These are phyloP conservation scores for Osmerus eperlanus DNA, from an alignment of 2,113 vertebrate species.

Conservation along the genomic window DNA sequence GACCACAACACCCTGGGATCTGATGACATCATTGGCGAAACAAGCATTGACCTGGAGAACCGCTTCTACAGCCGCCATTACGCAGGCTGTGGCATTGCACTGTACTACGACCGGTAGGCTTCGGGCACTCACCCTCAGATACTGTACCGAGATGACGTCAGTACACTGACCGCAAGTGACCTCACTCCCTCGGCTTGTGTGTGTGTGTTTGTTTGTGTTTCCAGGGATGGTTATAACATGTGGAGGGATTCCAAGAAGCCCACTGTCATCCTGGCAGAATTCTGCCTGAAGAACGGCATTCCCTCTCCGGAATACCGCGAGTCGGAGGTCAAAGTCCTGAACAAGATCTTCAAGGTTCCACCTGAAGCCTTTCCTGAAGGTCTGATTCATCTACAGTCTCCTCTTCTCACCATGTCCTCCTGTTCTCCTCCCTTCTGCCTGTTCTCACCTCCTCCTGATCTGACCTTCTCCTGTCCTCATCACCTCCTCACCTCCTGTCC, in stretches of 20 bases:
- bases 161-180: background rate
- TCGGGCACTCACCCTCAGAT: background rate
- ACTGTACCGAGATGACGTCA: conserved; percentile 9
- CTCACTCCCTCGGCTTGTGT: background rate
- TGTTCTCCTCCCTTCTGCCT: too few species aligned
- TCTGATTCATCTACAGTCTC: conserved; percentile 45
- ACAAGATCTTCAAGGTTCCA: conserved; percentile 87
- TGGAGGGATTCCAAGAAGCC: conserved; percentile 89
- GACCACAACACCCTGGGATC: conserved; percentile 89
- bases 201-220: conserved; percentile 30
- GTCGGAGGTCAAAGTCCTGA: conserved; percentile 86
- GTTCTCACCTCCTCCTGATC: too few species aligned
- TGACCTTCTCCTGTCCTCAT: too few species aligned
- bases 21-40: conserved; percentile 89
- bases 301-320: conserved; percentile 79
- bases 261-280: conserved; percentile 79
- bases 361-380: conserved; percentile 81
- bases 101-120: conserved; percentile 84
- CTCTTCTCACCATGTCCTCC: background rate
- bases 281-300: conserved; percentile 83
- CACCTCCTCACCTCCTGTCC: too few species aligned
- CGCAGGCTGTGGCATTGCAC: conserved; percentile 81
- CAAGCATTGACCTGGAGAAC: conserved; percentile 89
- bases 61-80: conserved; percentile 89
- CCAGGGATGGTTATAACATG: conserved; percentile 83